Evolutionary conservation across 2,113 vertebrate species (phyloP), one percentile per base, ranked within the genome.

Genomic region (Cebus imitator): DNA sequence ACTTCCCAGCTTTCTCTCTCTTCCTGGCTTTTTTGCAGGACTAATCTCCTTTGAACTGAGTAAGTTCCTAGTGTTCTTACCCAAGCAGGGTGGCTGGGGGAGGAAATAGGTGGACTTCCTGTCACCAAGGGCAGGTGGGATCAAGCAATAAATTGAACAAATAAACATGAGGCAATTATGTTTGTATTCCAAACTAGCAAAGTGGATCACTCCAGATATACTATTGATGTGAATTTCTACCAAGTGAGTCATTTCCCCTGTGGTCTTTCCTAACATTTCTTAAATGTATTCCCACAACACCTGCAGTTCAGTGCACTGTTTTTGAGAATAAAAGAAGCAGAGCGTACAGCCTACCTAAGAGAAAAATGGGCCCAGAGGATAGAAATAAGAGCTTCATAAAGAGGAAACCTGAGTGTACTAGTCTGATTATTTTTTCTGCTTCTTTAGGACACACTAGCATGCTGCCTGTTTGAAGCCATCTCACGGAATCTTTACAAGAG

Each of bases 241-340:
- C 48, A 90, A 82, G 48, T 75, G 87, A 96, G 45, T 96, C 93
- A 97, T 68, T 92, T 93, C 91, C 82, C 90, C 92, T 27, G 35
- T 0, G 12, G n/a, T 90, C 43, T 91, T 83, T 43, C 68, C 72
- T 91, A 72, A 86, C 23, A 61, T 85, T 86, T 89, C 78, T 91
- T 55, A 52, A 64, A 87, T 13, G 11, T 68, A 55, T 81, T 97
- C 82, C 79, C 83, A 37, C 4, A 87, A 70, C 73, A 95, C 87
- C 83, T 96, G 79, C 90, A 50, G 45, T 48, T 91, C 45, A 58
- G 75, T 21, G 37, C 50, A 18, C 0, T 2, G 17, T 93, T 87
- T 68, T 45, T 85, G 73, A 94, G 57, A 87, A 76, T 50, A 27
- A 30, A 25, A 90, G 90, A 93, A 83, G 52, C 40, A 95, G 79